Conservation (phyloP, 30 jellyfish, hydroid and myxozoan genomes). For the Sanderia malayensis region DNA sequence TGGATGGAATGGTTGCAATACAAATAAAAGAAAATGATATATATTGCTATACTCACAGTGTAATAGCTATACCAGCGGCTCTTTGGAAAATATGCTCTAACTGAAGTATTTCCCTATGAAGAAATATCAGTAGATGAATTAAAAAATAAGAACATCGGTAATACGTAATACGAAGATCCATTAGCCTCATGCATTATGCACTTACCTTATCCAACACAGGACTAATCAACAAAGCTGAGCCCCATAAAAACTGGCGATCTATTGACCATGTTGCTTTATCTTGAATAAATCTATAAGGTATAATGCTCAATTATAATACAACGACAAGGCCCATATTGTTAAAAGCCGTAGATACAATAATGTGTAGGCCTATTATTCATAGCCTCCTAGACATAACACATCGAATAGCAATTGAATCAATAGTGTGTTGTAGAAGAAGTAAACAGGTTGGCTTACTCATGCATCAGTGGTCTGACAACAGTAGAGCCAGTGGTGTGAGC, state of each 20-base stretch:
- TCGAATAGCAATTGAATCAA: background rate
- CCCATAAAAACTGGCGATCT: conserved; percentile 95
- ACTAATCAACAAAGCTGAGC: conserved; percentile 69
- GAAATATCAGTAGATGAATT: too few species aligned
- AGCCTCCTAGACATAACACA: too few species aligned
- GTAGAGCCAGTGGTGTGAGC: conserved; percentile 87
- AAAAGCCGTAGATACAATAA: too few species aligned
- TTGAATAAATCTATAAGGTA: conserved; percentile 43
- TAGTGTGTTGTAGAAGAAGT: background rate
- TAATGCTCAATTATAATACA: too few species aligned
- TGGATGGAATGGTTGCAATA: too few species aligned
- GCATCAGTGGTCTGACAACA: conserved; percentile 90
- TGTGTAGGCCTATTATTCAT: too few species aligned
- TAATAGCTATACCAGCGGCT: conserved; percentile 75
- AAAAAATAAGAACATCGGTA: too few species aligned
- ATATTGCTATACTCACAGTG: conserved; percentile 82
- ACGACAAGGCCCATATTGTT: too few species aligned
- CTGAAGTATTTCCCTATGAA: conserved; percentile 62
- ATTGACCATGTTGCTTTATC: conserved; percentile 69
- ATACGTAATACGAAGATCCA: too few species aligned
- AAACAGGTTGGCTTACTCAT: conserved; percentile 46
- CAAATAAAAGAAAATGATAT: too few species aligned
- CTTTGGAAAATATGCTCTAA: conserved; percentile 71
- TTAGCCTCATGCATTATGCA: too few species aligned
- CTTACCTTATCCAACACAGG: conserved; percentile 90